Conservation (phyloP, 2,888 invertebrate species). For the Eupsilia transversa region DNA sequence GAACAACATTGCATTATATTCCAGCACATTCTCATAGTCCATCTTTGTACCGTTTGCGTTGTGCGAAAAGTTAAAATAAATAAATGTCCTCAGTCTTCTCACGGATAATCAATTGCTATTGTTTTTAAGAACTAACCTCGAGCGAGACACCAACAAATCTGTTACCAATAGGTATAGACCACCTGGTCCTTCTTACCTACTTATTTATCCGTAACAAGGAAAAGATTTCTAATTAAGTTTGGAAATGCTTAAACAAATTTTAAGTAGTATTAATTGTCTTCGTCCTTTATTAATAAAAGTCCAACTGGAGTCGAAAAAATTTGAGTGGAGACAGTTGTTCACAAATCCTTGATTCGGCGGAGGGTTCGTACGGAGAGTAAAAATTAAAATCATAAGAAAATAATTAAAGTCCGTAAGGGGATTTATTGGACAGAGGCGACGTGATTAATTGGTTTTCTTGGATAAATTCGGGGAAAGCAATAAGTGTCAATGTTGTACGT, state of each 20-base stretch:
- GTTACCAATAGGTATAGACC: background rate
- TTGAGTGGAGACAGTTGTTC: slow-evolving; percentile 83
- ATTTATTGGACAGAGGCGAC: slow-evolving; percentile 89
- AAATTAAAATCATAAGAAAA: slow-evolving; percentile 91
- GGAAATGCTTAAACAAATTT: slow-evolving; percentile 87
- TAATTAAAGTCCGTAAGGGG: slow-evolving; percentile 90
- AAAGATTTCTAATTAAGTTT: slow-evolving; percentile 86
- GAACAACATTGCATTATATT: no score
- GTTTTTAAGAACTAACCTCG: background rate
- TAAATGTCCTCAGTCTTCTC: no score
- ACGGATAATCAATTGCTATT: background rate
- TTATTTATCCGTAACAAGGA: slow-evolving; percentile 61
- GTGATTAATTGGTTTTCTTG: slow-evolving; percentile 89
- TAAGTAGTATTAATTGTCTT: slow-evolving; percentile 91
- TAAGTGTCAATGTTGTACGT: slow-evolving; percentile 89
- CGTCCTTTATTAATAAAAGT: slow-evolving; percentile 89
- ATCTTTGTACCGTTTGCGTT: no score
- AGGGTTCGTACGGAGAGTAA: slow-evolving; percentile 72
- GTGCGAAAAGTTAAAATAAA: no score
- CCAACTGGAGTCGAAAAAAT: slow-evolving; percentile 81
- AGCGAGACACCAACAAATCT: background rate
- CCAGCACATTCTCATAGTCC: no score
- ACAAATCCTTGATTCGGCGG: slow-evolving; percentile 74
- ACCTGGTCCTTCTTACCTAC: slow-evolving; percentile 35
- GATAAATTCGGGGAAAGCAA: slow-evolving; percentile 85